Base-by-base conservation (phyloP, 2,797 vertebrate species). In the Gorsachius magnificus region DNA sequence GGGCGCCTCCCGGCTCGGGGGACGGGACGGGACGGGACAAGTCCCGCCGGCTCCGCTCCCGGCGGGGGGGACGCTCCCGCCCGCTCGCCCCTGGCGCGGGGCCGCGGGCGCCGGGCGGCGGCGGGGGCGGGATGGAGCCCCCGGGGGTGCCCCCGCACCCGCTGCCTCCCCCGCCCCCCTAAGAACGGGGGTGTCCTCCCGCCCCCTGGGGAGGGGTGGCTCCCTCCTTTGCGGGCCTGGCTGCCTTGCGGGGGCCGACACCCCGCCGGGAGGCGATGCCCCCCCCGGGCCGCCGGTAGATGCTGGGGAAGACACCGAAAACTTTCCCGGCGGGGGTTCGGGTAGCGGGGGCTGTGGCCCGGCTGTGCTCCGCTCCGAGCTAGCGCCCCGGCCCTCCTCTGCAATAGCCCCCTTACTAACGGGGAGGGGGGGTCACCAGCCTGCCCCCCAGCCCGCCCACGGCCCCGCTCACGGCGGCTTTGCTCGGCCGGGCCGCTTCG, bases 1-100 rank as follows among this genome's bases (percentile, higher is more conserved):
- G 95, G 95, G 93, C 77, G 64, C 89, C 63, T 92, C 90, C 60
- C 87, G 89, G 11, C 68, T 9, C 19, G 36, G 43, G 45, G 75
- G 57, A 48, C 46, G 46, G 46, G 46, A 48, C 21, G 46, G n/a
- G 33, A 72, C 24, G 70, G 83, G 65, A 78, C 28, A 58, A 87
- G n/a, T 41, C 65, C 83, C 65, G 10, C 11, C 46, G 78, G 91
- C 82, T 81, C 74, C 82, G 41, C 64, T 69, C n/a, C 78, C n/a
- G 45, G 61, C 26, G 38, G 33, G 64, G 80, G 75, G 79, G 87
- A 87, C 25, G 65, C 29, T 13, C 70, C 75, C 65, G 51, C 12
- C 36, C 58, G 35, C 46, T 83, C 22, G 33, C 29, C 87, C 74
- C 8, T 36, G 61, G 53, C 20, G n/a, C 46, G 29, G 66, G 50